Evolutionary conservation across 37 sponge, comb jelly and placozoan species (phyloP).

Genomic region (Corticium candelabrum): DNA sequence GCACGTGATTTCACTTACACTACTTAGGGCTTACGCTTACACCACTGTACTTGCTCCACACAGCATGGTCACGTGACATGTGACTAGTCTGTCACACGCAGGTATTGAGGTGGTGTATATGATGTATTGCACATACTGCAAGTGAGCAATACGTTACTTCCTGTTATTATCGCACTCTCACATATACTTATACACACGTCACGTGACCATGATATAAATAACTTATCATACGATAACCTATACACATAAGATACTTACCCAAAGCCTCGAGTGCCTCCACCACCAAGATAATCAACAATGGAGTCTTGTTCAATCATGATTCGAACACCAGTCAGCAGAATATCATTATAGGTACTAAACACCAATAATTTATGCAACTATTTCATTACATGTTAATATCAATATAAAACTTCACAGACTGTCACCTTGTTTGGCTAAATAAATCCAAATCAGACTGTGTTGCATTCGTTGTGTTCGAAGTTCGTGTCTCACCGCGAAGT

Average conservation of each 20-base stretch:
- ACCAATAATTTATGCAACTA: background rate
- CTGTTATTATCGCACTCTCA: too few species aligned
- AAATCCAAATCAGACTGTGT: background rate
- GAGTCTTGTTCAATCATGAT: slow-evolving; percentile 1
- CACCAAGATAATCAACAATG: background rate
- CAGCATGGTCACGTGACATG: too few species aligned
- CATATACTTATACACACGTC: too few species aligned
- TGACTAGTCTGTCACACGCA: too few species aligned
- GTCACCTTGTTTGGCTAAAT: background rate
- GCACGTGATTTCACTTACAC: too few species aligned
- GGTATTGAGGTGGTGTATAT: too few species aligned
- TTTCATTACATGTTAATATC: background rate
- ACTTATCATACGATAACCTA: background rate
- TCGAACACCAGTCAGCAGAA: slow-evolving; percentile 2
- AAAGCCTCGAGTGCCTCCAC: background rate
- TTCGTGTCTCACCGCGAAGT: background rate
- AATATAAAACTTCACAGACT: background rate
- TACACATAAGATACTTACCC: background rate
- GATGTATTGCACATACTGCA: too few species aligned
- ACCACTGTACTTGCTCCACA: too few species aligned
- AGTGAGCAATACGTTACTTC: too few species aligned
- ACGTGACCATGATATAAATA: too few species aligned
- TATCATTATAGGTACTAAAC: background rate
- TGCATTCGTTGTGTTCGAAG: background rate
- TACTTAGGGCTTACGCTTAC: too few species aligned